These are phyloP conservation scores for Nannoperca obscura DNA, from an alignment of 2,797 vertebrate species.

Conservation along the genomic window DNA sequence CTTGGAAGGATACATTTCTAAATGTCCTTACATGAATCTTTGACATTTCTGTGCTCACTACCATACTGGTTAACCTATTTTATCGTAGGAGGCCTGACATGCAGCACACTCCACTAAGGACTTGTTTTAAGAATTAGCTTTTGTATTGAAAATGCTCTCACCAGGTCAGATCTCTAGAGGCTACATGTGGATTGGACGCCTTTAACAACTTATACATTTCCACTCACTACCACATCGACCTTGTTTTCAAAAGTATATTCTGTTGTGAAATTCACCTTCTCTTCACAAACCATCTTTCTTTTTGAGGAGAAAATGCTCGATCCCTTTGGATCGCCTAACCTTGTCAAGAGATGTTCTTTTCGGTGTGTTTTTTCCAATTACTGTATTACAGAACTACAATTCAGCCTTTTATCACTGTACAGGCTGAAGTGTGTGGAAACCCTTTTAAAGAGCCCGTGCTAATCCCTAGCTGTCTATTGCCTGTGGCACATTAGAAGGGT, in stretches of 20 bases:
- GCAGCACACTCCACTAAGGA: background rate
- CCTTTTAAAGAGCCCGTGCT: slow-evolving; percentile 58
- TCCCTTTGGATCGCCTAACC: slow-evolving; percentile 5
- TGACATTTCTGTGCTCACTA: background rate
- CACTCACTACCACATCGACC: background rate
- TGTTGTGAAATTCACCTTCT: background rate
- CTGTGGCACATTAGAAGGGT: slow-evolving; percentile 66
- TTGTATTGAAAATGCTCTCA: background rate
- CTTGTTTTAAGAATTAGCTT: background rate
- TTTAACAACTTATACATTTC: background rate
- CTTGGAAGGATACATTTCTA: background rate
- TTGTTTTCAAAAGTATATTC: background rate
- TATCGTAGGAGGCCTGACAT: background rate
- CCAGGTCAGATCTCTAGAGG: background rate
- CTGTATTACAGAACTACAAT: slow-evolving; percentile 31
- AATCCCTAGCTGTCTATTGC: slow-evolving; percentile 69
- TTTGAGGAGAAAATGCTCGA: background rate
- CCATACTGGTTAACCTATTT: background rate
- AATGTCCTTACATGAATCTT: background rate
- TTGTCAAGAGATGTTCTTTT: slow-evolving; percentile 24
- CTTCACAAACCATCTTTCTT: background rate
- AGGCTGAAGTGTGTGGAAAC: slow-evolving; percentile 58
- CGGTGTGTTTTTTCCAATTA: slow-evolving; percentile 31
- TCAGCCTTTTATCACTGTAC: slow-evolving; percentile 43
- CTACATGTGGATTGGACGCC: background rate